Percentiles rank a stretch among this genome's conserved stretches.
Conservation (phyloP, 2,888 invertebrate genomes). For the Rotaria sp. region DNA sequence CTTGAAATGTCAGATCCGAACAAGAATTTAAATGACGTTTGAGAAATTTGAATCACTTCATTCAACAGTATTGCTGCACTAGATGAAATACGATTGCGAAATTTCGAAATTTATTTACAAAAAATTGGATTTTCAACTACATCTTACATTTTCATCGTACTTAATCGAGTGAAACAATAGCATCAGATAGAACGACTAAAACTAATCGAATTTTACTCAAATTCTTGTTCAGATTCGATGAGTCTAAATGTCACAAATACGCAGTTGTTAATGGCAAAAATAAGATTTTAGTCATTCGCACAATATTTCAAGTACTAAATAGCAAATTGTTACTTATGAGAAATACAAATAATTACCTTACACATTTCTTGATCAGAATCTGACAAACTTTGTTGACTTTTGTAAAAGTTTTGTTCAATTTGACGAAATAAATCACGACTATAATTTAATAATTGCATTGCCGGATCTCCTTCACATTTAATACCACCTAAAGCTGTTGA, state of each 20-base stretch:
- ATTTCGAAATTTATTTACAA: neutral
- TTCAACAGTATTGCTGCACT: neutral
- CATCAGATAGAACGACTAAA: neutral
- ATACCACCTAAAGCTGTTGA: neutral
- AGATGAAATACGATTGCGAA: neutral
- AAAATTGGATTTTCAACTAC: neutral
- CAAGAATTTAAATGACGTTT: neutral
- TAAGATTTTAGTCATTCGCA: neutral
- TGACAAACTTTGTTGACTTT: neutral
- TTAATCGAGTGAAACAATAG: neutral
- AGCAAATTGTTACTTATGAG: neutral
- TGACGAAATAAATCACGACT: neutral
- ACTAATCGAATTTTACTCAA: neutral
- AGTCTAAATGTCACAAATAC: neutral
- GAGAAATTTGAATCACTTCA: neutral
- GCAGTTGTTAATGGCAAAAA: too few relatives aligned
- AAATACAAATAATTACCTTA: neutral
- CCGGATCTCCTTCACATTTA: neutral
- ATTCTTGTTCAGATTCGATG: neutral
- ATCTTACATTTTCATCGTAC: neutral
- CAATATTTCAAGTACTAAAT: neutral
- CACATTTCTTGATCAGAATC: neutral
- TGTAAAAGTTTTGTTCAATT: neutral
- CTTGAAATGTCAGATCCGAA: neutral
- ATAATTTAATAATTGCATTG: neutral